A percentile compares a stretch with the other conserved stretches of the same genome.
Evolutionary conservation across 2,888 invertebrate genomes (phyloP).

Genomic region (Meloe dianella): DNA sequence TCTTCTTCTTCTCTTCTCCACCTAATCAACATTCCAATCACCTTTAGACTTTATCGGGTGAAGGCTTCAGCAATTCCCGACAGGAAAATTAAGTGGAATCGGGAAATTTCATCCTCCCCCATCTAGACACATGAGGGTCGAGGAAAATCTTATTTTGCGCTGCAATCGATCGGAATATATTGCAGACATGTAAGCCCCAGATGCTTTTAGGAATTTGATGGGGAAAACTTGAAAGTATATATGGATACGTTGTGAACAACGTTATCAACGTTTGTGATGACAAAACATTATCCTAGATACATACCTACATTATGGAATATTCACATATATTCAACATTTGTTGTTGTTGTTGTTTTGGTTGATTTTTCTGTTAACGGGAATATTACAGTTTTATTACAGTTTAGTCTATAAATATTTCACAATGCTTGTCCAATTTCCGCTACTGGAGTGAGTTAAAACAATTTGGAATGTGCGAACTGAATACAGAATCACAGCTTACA

Average conservation of each 20-base stretch:
- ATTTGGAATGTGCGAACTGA: slow-evolving; percentile 50
- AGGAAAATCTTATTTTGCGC: slow-evolving; percentile 54
- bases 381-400: not conserved
- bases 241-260: slow-evolving; percentile 34
- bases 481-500: slow-evolving; percentile 47
- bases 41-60: slow-evolving; percentile 58
- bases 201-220: slow-evolving; percentile 42
- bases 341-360: not conserved
- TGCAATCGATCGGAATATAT: slow-evolving; percentile 53
- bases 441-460: slow-evolving; percentile 52
- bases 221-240: slow-evolving; percentile 35
- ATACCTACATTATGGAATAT: slow-evolving; percentile 4
- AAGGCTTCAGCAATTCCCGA: slow-evolving; percentile 54
- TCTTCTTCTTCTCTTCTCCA: slow-evolving; percentile 47
- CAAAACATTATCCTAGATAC: slow-evolving; percentile 25
- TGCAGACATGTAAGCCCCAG: slow-evolving; percentile 42
- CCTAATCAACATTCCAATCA: slow-evolving; percentile 61
- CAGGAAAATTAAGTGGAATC: slow-evolving; percentile 59
- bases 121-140: slow-evolving; percentile 47
- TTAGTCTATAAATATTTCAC: slow-evolving; percentile 52
- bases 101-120: slow-evolving; percentile 47
- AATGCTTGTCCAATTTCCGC: slow-evolving; percentile 48
- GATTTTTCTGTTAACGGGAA: not conserved
- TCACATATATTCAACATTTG: slow-evolving; percentile 9
- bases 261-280: slow-evolving; percentile 18